phyloP scores from a whole-genome alignment of 2,888 invertebrate genomes.

The Macrophya alboannulata region DNA sequence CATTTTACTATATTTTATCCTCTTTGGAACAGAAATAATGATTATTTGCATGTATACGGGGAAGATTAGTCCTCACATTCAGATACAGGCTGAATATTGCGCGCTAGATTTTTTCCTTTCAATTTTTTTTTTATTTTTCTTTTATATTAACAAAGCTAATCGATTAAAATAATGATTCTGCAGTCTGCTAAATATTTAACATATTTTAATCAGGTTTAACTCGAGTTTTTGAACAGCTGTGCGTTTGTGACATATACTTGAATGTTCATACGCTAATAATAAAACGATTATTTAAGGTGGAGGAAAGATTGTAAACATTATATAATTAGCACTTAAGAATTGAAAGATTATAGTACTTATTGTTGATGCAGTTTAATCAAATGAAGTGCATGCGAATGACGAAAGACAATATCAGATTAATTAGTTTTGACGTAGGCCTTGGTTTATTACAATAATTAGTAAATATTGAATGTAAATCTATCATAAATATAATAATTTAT shows the following conservation, averaged over 20 bases:
- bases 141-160: conserved; percentile 1
- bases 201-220: conserved; percentile 2
- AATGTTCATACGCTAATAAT: not conserved
- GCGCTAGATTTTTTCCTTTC: not conserved
- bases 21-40: not conserved
- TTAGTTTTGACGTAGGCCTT: not conserved
- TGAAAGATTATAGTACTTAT: not conserved
- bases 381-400: conserved; percentile 8
- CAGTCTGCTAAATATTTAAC: not conserved
- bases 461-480: conserved; percentile 8
- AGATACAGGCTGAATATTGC: not conserved
- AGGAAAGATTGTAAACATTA: not conserved
- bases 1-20: not conserved
- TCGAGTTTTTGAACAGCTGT: conserved; percentile 6
- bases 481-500: not conserved
- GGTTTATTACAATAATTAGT: not conserved
- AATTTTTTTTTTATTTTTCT: not conserved
- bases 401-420: not conserved
- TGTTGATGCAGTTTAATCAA: not conserved
- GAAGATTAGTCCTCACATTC: not conserved
- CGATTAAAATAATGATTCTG: not conserved
- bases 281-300: not conserved
- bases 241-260: conserved; percentile 20
- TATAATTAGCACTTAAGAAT: conserved; percentile 1
- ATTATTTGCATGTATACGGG: no score